Evolutionary conservation across 2,888 invertebrate genomes (phyloP), one percentile per base, ranked within the genome.

Genomic region (Lasius fuliginosus): DNA sequence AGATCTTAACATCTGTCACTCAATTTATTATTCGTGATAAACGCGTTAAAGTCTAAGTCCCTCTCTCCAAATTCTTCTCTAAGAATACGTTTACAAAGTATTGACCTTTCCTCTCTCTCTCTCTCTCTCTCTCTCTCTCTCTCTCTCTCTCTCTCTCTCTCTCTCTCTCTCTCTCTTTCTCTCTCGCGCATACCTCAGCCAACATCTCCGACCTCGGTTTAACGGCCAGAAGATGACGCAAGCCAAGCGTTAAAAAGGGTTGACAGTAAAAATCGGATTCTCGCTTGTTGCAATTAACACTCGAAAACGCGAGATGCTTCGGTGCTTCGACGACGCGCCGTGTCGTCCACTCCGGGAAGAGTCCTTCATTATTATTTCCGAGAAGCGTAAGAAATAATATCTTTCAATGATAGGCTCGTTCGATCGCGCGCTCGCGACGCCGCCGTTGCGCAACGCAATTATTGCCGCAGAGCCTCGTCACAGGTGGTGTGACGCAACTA

Each of bases 401-500:
- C 53, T 15, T 12, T 18, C 12, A 53, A 82, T 40, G 75, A 82
- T 62, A 62, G 64, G 62, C 67, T 8, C 49, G 46, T 27, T 46
- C 18, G 46, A 73, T 81, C 46, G 73, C 71, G 82, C 75, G 64
- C 18, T 46, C 5, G 15, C 83, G 49, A 12, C 36, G 15, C 11
- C 42, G 49, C 23, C 11, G 46, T 87, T 84, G 82, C 65, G 88
- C 81, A 87, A 89, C 76, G 75, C 76, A 77, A 86, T 89, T 82
- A 84, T 89, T 86, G 79, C 82, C 62, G 89, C 73, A 86, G 23
- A 23, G 83, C 86, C 83, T 82, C 71, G 83, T 85, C 88, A 53
- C 49, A 82, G 83, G 83, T 81, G 30, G 33, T n/a, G 15, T 89
- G 90, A 89, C 90, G 90, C 86, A 85, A 89, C 73, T 36, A 23